Conservation (phyloP, 2,113 vertebrate genomes). For the Suncus etruscus region DNA sequence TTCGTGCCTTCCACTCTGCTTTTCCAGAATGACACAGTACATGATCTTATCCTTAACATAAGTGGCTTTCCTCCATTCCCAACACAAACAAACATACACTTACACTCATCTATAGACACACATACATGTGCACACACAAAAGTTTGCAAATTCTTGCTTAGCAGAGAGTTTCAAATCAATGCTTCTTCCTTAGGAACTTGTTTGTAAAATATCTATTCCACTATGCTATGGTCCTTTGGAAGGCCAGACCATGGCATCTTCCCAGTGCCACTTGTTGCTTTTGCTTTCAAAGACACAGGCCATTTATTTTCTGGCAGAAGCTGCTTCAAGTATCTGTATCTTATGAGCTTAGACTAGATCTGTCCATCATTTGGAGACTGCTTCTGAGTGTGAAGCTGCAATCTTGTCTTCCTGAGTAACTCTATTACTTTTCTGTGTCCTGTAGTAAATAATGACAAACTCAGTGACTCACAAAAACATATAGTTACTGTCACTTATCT, state of each 20-base stretch:
- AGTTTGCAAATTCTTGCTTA: neutral
- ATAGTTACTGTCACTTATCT: neutral
- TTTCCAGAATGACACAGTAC: neutral
- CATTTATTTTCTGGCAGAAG: neutral
- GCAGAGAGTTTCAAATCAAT: neutral
- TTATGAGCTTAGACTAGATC: neutral
- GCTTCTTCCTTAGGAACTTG: neutral
- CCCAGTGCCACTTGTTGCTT: neutral
- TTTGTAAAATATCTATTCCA: neutral
- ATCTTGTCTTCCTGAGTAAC: neutral
- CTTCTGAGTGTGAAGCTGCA: neutral
- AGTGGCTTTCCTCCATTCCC: neutral
- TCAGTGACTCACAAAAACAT: neutral
- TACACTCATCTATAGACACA: too few relatives aligned
- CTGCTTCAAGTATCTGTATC: neutral
- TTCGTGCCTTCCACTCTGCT: slow-evolving; percentile 17
- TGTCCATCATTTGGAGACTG: neutral
- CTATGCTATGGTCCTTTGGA: neutral
- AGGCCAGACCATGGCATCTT: neutral
- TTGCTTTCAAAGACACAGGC: neutral
- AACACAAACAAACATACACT: neutral
- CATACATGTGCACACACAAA: too few relatives aligned
- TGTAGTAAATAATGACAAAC: neutral
- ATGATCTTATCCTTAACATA: neutral
- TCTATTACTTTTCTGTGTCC: neutral